A percentile compares a stretch with the other conserved stretches of the same genome.
Conservation (phyloP, 1,140 invertebrate species). For the Nephila pilipes region DNA sequence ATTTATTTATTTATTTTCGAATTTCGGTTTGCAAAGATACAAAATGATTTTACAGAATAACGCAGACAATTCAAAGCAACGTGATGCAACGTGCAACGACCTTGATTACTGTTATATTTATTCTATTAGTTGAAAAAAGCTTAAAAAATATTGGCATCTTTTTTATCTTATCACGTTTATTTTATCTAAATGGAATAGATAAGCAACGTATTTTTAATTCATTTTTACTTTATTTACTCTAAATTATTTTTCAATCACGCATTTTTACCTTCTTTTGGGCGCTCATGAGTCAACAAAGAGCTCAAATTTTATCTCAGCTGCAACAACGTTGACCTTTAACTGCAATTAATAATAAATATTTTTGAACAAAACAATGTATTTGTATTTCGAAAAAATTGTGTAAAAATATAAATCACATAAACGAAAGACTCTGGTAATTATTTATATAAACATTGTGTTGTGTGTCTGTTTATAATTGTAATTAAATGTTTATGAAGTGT, state of each 20-base stretch:
- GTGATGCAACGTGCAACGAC: not conserved
- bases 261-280: not conserved
- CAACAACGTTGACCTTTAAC: too few species aligned
- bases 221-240: constrained; percentile 6
- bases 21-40: not conserved
- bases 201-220: not conserved
- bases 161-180: constrained; percentile 1
- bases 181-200: not conserved
- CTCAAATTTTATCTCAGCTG: not conserved
- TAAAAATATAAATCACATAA: too few species aligned
- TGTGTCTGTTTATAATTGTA: too few species aligned
- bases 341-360: too few species aligned
- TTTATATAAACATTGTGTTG: too few species aligned
- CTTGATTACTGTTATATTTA: not conserved
- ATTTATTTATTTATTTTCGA: not conserved
- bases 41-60: not conserved
- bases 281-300: not conserved
- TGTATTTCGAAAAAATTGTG: too few species aligned
- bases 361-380: too few species aligned
- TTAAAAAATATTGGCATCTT: too few species aligned
- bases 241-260: not conserved
- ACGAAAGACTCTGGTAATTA: too few species aligned
- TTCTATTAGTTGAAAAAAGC: too few species aligned
- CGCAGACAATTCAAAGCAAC: not conserved
- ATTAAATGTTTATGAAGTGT: too few species aligned